These are phyloP conservation scores for Cyclargus thomasi DNA, from an alignment of 1,140 invertebrate genomes.

Conservation along the genomic window DNA sequence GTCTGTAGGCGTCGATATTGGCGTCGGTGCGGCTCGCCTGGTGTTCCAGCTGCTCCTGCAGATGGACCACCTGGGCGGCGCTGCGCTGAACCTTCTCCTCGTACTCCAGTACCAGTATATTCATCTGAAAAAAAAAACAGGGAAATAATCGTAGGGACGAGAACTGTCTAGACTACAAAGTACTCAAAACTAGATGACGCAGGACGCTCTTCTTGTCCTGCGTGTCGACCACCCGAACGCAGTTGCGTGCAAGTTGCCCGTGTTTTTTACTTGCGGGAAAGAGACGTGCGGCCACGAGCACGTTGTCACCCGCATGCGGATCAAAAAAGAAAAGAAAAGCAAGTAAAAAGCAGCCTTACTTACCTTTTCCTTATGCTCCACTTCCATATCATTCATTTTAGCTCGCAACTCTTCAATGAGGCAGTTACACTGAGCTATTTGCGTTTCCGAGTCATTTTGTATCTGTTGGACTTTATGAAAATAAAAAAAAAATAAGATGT, in stretches of 20 bases:
- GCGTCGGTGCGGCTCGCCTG: conserved; percentile 44
- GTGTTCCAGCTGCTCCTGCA: conserved; percentile 52
- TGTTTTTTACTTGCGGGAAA: no score
- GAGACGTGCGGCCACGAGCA: no score
- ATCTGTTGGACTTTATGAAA: conserved; percentile 44
- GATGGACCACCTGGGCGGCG: conserved; percentile 43
- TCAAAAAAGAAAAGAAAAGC: no score
- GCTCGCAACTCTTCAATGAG: conserved; percentile 52
- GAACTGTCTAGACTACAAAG: no score
- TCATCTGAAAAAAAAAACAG: conserved; percentile 37
- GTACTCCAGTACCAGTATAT: conserved; percentile 64
- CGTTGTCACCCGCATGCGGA: no score
- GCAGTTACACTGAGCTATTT: conserved; percentile 52
- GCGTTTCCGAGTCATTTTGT: conserved; percentile 53
- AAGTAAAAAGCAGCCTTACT: not conserved
- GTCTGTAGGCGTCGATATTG: conserved; percentile 55
- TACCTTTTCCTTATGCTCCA: conserved; percentile 53
- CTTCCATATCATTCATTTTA: conserved; percentile 50
- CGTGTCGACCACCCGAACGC: no score
- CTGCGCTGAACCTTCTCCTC: conserved; percentile 67
- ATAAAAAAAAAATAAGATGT: conserved; percentile 8
- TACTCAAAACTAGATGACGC: no score
- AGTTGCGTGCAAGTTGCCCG: no score
- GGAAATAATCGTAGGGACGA: no score
- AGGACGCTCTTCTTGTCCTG: no score